Base-by-base conservation (phyloP, 2,888 invertebrate genomes). In the Apamea epomidion region DNA sequence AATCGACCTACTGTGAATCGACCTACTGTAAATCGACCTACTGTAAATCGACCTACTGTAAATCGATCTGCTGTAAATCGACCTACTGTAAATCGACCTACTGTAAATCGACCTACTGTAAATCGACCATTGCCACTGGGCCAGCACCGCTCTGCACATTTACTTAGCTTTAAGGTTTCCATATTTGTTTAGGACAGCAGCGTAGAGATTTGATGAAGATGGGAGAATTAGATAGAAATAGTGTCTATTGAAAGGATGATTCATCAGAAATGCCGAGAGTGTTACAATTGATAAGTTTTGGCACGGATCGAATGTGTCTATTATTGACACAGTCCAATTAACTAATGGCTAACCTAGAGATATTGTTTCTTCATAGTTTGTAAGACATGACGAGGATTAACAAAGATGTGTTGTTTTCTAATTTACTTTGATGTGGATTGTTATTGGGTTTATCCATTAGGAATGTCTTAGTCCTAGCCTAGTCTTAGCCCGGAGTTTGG, bases 311-410 rank as follows among this genome's bases (percentile, higher is more conserved):
- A 74, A 75, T 58, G 85, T 70, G 51, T 86, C 83, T 83, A 86
- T 82, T 82, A 86, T 75, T 83, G 75, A 32, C 14, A 25, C 83
- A 83, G 48, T 48, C 71, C 16, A 82, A 86, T 86, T 83, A 85
- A 72, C 74, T 81, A 75, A 81, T 67, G 54, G 82, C 70, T 74
- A 85, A 71, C 65, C 82, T 74, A 83, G 67, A 82, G 65, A 60
- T 64, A 78, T 65, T 60, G 64, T 81, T 78, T 84, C 48, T 84
- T 84, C 54, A 78, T 60, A 71, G 32, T 67, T 60, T 42, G 51
- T 45, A 25, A 32, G 18, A 67, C n/a, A 70, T 18, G 14, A 42
- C 65, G 21, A 8, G n/a, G 29, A 29, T 42, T 42, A 32, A 54
- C 42, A 29, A 29, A 21, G 12, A 51, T 51, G 21, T n/a, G 6